Evolutionary conservation across 2,888 invertebrate species (phyloP), one percentile per base, ranked within the genome.

Genomic region (Carabus problematicus): DNA sequence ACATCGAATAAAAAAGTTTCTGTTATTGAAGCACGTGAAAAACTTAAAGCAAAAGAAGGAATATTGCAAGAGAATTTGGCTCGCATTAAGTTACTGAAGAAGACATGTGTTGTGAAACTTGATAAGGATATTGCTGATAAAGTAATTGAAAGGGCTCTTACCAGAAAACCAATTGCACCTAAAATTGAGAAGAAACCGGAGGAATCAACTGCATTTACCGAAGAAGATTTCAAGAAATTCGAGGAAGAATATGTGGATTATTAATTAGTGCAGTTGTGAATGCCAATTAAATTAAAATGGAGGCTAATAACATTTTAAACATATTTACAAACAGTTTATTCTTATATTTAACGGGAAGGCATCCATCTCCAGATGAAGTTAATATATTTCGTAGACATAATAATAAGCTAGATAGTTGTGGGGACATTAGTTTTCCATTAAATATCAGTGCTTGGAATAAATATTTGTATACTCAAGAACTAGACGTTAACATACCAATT

Each of bases 191-290:
- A 82, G 39, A 81, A 78, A 47, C 82, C 85, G 71, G 79, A 83
- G 56, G 81, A 87, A 72, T 83, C 84, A 68, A 88, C 90, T 0
- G 89, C 85, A 12, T 91, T 92, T 77, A 89, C 91, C 0, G 88
- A 89, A 75, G 90, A 90, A 77, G 88, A 89, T 59, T 89, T 90
- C 74, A 82, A 85, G 70, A 85, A 86, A 71, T 91, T 91, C 78
- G 89, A 90, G 78, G 82, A 83, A 59, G 88, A 90, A 78, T 88
- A 88, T 75, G 84, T 86, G 78, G 86, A 84, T 74, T 83, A 83
- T 75, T 84, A 81, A 78, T 39, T 66, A 29, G 29, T 29, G 29
- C 29, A 3, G 6, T 29, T 29, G 29, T 29, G 29, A 3, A 29
- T 29, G 6, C n/a, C 18, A n/a, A 39, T 6, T 39, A 18, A 39